Evolutionary conservation across 2,113 vertebrate genomes (phyloP), one percentile per base, ranked within the genome.

Genomic region (Candoia aspera): DNA sequence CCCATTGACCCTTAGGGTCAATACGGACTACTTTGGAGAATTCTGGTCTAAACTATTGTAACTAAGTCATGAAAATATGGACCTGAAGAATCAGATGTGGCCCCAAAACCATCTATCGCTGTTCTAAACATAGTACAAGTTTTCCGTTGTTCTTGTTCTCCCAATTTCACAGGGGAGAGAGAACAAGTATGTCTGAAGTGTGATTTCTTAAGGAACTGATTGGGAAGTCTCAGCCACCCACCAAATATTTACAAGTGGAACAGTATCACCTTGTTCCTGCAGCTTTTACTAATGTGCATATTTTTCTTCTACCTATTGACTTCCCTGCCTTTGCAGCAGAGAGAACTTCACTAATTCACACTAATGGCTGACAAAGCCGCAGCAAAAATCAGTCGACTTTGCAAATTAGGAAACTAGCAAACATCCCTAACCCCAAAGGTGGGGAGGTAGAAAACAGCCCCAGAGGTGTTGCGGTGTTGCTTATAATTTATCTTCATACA

Each of bases 391-490:
- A 93, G 62, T 86, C 94, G 94, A 95, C 92, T 92, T 93, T 96
- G 95, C 93, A 96, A 96, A 96, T 93, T 90, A 94, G 49, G 89
- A 94, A 94, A 90, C n/a, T 92, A 94, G 92, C 62, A 95, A 93
- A 94, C 1, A 0, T 91, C 87, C 92, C 62, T 95, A 96, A 91
- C 90, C 23, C 33, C 42, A 21, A 11, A 29, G 6, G 8, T 6
- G 53, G 57, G 94, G 91, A 94, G 54, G 4, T 88, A 83, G 94
- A 92, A 26, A 94, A 94, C 86, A 89, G 93, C 92, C 91, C 91
- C 73, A 92, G 55, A 89, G 85, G 94, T 89, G 92, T 91, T 24
- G 49, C 0, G 0, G 9, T 15, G 49, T 64, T 62, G 33, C 11
- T 62, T 68, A 90, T 89, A 84, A 88, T 93, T 94, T 64, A 89